phyloP scores from a whole-genome alignment of 2,888 invertebrate species.

The Fissipunctia ypsillon region DNA sequence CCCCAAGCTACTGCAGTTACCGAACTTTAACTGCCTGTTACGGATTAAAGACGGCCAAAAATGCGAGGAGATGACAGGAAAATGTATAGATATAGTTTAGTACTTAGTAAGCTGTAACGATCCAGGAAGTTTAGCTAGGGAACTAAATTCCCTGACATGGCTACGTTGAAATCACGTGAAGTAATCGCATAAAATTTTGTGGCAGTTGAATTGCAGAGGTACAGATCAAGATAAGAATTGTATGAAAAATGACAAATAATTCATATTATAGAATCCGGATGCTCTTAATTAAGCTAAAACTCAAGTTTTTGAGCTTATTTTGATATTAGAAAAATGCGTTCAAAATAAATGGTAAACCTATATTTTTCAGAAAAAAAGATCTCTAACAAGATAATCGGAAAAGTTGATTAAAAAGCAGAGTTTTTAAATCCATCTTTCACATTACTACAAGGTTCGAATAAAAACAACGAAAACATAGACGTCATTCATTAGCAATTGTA shows the following conservation, averaged over 20 bases:
- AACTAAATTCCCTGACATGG: background rate
- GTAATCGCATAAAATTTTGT: background rate
- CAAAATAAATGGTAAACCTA: background rate
- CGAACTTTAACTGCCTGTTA: slow-evolving; percentile 29
- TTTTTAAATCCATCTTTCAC: too few relatives aligned
- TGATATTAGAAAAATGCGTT: background rate
- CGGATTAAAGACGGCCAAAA: slow-evolving; percentile 29
- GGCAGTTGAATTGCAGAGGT: background rate
- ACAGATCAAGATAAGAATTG: background rate
- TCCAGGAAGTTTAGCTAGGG: background rate
- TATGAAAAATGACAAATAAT: background rate
- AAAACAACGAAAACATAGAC: background rate
- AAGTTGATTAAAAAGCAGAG: too few relatives aligned
- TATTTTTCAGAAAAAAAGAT: background rate
- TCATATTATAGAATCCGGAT: background rate
- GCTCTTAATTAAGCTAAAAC: background rate
- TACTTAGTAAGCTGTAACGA: background rate
- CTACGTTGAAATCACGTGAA: background rate
- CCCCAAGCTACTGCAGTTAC: slow-evolving; percentile 28
- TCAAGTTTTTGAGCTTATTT: background rate
- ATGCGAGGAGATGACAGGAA: slow-evolving; percentile 1
- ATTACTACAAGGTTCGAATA: background rate
- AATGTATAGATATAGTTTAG: slow-evolving; percentile 6
- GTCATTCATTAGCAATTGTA: background rate
- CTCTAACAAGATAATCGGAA: background rate